A percentile compares a stretch with the other conserved stretches of the same genome.
Conservation (phyloP, 2,888 invertebrate species). For the Drosophila merina region DNA sequence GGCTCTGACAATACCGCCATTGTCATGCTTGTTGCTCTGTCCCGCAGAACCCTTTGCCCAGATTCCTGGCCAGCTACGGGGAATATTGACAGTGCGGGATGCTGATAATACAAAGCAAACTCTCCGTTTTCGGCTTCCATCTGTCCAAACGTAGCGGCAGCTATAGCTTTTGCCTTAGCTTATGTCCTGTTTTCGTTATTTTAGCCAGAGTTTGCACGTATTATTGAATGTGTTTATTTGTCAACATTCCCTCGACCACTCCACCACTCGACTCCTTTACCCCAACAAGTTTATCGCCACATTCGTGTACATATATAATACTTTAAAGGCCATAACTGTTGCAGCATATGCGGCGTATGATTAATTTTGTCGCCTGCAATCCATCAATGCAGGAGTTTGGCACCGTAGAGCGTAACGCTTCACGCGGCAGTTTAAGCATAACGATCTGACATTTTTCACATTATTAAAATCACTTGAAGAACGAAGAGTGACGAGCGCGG, state of each 20-base stretch:
- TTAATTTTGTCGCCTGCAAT: constrained; percentile 56
- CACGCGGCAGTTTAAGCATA: constrained; percentile 60
- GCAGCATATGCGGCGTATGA: constrained; percentile 66
- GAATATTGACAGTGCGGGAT: constrained; percentile 65
- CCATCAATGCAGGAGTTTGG: constrained; percentile 48
- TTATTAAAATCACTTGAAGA: constrained; percentile 72
- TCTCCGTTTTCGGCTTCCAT: constrained; percentile 35
- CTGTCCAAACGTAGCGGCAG: constrained; percentile 9
- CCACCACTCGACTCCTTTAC: constrained; percentile 13
- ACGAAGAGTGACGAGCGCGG: constrained; percentile 34
- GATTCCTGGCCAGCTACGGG: constrained; percentile 5
- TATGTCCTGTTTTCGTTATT: constrained; percentile 31
- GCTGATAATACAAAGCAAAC: constrained; percentile 51
- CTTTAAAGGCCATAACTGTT: constrained; percentile 32
- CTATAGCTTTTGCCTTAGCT: constrained; percentile 4
- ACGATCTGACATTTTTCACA: constrained; percentile 67
- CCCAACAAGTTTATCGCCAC: constrained; percentile 1
- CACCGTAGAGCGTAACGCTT: constrained; percentile 36
- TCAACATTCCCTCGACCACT: constrained; percentile 47
- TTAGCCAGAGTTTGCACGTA: constrained; percentile 68
- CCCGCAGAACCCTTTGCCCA: not conserved
- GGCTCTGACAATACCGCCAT: constrained; percentile 31
- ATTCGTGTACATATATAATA: not conserved
- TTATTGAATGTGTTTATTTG: constrained; percentile 74
- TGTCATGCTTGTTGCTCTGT: constrained; percentile 49